Evolutionary conservation across 2,113 vertebrate genomes (phyloP), one percentile per base, ranked within the genome.

Genomic region (Cynoglossus semilaevis): DNA sequence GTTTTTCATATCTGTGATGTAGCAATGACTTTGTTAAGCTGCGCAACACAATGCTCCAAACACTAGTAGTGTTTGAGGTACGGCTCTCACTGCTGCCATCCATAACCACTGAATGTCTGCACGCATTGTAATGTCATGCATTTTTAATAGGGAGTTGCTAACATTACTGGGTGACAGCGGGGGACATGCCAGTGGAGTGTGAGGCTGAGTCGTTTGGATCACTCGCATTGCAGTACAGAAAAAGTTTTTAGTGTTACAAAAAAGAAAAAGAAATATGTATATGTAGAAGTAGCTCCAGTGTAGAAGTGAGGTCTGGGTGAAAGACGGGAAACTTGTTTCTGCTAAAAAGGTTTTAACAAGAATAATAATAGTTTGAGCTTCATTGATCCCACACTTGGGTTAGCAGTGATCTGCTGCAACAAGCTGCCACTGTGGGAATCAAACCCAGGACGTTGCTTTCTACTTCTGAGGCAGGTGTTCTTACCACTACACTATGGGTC

Each of bases 81-180:
- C 40, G 49, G 56, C 56, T 75, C 59, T 69, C 58, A 62, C 67
- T 36, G 55, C 63, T 60, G 52, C 64, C 53, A 58, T 70, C 49
- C 53, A 49, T 72, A 60, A 67, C 53, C 67, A 38, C 67, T 68
- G 43, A 71, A 62, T 46, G 43, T 65, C 41, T 64, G 17, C 17
- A 45, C 45, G 15, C 34, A 44, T 48, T 74, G 57, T 55, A 37
- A 60, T 58, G 51, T 50, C 59, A 65, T 76, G 74, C 70, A 81
- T 79, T 76, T 81, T 79, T 72, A 66, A 79, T 72, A 18, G 37
- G 63, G 52, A 70, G 48, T 51, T 64, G 51, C 48, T 51, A 58
- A 72, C 15, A 18, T 47, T 51, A 51, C 38, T 22, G 18, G 37
- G 16, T 70, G 69, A 63, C 34, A 58, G 34, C 34, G 7, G 35